Percentiles rank a stretch among this genome's conserved stretches.
phyloP scores from a whole-genome alignment of 2,797 vertebrate species.

The Channallabes apus region DNA sequence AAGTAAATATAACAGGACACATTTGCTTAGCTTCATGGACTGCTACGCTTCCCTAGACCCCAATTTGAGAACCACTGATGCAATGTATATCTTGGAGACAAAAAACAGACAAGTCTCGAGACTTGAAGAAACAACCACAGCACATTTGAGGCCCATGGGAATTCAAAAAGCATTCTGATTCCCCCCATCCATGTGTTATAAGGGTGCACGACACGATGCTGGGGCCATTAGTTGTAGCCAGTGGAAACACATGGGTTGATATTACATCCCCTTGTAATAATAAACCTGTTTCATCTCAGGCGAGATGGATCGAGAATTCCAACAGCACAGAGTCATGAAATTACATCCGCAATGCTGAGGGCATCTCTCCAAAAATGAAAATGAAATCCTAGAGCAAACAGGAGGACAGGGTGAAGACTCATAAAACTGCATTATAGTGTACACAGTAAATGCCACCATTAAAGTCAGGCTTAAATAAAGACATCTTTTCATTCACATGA shows the following conservation, averaged over 20 bases:
- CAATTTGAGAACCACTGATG: slow-evolving; percentile 13
- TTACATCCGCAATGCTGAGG: slow-evolving; percentile 67
- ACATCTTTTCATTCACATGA: slow-evolving; percentile 10
- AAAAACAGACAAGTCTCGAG: slow-evolving; percentile 71
- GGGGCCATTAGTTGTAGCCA: slow-evolving; percentile 65
- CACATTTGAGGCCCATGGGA: slow-evolving; percentile 30
- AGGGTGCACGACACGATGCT: slow-evolving; percentile 62
- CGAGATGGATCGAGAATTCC: slow-evolving; percentile 62
- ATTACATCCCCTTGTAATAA: slow-evolving; percentile 74
- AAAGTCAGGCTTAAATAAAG: slow-evolving; percentile 49
- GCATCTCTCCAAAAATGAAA: slow-evolving; percentile 63
- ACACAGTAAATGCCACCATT: slow-evolving; percentile 32
- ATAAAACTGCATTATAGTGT: slow-evolving; percentile 46
- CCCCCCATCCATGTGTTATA: slow-evolving; percentile 44
- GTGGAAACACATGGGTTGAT: slow-evolving; percentile 69
- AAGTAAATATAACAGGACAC: neutral
- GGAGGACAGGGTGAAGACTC: slow-evolving; percentile 38
- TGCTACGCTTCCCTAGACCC: neutral
- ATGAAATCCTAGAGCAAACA: slow-evolving; percentile 59
- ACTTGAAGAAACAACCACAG: slow-evolving; percentile 65
- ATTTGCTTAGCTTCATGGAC: neutral
- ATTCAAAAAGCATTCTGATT: slow-evolving; percentile 43
- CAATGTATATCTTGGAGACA: slow-evolving; percentile 51
- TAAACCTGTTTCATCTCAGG: slow-evolving; percentile 66
- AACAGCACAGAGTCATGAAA: slow-evolving; percentile 68